phyloP scores from a whole-genome alignment of 2,113 vertebrate species.

The Sturnira hondurensis region DNA sequence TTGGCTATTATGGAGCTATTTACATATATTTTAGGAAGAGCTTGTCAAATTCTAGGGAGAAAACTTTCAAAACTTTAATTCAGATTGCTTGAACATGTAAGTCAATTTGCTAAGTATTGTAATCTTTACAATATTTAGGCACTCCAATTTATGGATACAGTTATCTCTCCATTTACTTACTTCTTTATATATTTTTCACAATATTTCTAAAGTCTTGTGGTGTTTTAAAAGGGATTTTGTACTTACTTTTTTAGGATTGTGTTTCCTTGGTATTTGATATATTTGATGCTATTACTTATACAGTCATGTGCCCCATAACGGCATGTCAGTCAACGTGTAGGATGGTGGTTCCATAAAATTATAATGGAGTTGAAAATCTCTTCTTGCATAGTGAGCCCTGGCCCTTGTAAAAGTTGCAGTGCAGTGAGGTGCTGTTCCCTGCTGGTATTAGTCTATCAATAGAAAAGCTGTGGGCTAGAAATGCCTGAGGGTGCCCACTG shows the following conservation, averaged over 20 bases:
- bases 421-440: background rate
- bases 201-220: background rate
- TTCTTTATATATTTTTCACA: background rate
- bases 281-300: background rate
- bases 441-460: background rate
- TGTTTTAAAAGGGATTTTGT: background rate
- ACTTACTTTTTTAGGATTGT: background rate
- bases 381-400: background rate
- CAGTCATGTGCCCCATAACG: background rate
- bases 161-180: background rate
- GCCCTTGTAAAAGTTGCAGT: background rate
- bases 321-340: background rate
- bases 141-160: background rate
- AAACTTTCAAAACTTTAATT: background rate
- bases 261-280: background rate
- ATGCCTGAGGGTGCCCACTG: background rate
- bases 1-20: background rate
- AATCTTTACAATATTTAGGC: background rate
- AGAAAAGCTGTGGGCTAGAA: background rate
- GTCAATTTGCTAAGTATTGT: background rate
- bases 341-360: background rate
- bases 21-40: background rate
- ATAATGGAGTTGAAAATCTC: background rate
- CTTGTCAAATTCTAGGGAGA: background rate
- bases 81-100: background rate